Percentiles rank a stretch among this genome's conserved stretches.
phyloP scores from a whole-genome alignment of 2,113 vertebrate species.

The Nematolebias whitei region DNA sequence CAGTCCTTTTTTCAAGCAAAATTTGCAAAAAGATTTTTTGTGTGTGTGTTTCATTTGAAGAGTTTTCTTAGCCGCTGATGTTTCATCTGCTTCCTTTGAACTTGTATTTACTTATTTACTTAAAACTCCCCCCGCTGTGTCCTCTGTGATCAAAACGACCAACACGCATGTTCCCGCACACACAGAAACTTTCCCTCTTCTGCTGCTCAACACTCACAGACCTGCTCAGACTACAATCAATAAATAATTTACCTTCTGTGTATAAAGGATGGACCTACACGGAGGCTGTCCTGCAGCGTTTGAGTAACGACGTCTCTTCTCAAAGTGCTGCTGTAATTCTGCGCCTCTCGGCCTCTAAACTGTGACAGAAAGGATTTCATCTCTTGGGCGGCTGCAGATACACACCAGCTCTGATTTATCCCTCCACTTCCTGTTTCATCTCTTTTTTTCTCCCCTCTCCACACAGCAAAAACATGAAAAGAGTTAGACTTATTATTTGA shows the following conservation, averaged over 20 bases:
- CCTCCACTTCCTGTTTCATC: constrained; percentile 51
- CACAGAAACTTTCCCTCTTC: constrained; percentile 12
- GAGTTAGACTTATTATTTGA: constrained; percentile 26
- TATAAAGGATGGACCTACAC: constrained; percentile 72
- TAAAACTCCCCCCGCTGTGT: too few relatives aligned
- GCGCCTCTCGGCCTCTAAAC: constrained; percentile 64
- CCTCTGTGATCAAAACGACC: too few relatives aligned
- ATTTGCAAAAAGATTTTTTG: too few relatives aligned
- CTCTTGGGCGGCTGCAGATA: constrained; percentile 53
- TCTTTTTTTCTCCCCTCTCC: constrained; percentile 20
- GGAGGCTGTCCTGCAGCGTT: constrained; percentile 58
- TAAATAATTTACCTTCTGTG: constrained; percentile 76
- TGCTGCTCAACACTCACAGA: constrained; percentile 37
- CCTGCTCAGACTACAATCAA: constrained; percentile 73
- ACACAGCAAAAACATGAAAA: constrained; percentile 44
- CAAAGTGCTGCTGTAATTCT: constrained; percentile 72
- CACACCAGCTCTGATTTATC: constrained; percentile 52
- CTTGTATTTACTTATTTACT: too few relatives aligned
- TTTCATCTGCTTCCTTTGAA: too few relatives aligned
- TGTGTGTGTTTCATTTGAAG: too few relatives aligned
- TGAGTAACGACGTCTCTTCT: constrained; percentile 70
- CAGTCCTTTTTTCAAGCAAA: too few relatives aligned
- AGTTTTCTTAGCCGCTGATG: too few relatives aligned
- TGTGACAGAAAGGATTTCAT: constrained; percentile 77
- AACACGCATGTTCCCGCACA: neutral